Evolutionary conservation across 1,140 invertebrate genomes (phyloP), one percentile per base, ranked within the genome.

Genomic region (Batillaria attramentaria): DNA sequence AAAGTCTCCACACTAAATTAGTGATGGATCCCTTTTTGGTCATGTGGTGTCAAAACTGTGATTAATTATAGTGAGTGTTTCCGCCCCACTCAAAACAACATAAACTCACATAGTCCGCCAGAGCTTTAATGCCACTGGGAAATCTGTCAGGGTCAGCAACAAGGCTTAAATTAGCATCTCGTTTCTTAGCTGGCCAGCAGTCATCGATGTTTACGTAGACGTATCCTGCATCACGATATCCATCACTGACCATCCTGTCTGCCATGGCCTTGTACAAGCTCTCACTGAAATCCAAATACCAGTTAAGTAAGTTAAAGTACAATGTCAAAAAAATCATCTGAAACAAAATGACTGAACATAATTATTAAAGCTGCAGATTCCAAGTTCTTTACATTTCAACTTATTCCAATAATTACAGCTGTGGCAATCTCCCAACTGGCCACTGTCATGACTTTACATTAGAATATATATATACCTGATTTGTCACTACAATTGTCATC

Each of bases 161-260:
- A 28, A 99, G 93, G 80, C 94, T 92, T 24, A 96, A 96, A 82
- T 93, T 90, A 16, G 92, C 87, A 86, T 95, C 94, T 68, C 97
- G 91, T 77, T 95, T 93, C 83, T 95, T 95, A 80, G 96, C 95
- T 79, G 97, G 91, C 97, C 97, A 99, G 90, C 97, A 99, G 91
- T 99, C 97, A 81, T 99, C 97, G 66, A 99, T 94, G 89, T 97
- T 98, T 75, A 99, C 94, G 88, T 97, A 97, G 87, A 98, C 94
- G 91, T 99, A 99, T 33, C 97, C 97, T 4, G 93, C 95, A 42
- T 94, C 94, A 33, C 95, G 95, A 88, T 97, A 99, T 8, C 98
- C 98, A 89, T 98, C 96, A 20, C 93, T 92, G 2, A 96, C 95
- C 77, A 99, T 91, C 75, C 96, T 93, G 89, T 99, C 97, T n/a